These are phyloP conservation scores for Gallinago jamesoni DNA, from an alignment of 2,113 vertebrate species.

Conservation along the genomic window DNA sequence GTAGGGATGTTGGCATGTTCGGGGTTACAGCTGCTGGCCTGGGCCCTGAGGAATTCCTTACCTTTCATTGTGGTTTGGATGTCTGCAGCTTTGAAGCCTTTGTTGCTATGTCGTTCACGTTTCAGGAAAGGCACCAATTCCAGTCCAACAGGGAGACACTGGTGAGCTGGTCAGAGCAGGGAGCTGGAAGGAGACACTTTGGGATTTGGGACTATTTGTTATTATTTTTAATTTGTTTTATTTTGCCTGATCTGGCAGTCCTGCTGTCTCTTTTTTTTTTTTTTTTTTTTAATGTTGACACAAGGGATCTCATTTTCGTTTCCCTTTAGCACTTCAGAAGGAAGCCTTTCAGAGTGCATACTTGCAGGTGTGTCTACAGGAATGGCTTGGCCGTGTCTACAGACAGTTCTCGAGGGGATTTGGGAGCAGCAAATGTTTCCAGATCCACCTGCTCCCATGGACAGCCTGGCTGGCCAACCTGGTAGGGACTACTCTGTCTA, in stretches of 20 bases:
- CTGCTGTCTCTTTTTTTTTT: neutral
- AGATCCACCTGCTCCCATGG: neutral
- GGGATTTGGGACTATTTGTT: neutral
- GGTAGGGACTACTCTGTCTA: neutral
- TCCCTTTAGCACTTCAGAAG: no score
- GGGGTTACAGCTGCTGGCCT: neutral
- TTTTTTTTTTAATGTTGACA: neutral
- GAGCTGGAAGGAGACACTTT: neutral
- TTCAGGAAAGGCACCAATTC: neutral
- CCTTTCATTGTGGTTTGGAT: neutral
- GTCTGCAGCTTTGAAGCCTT: neutral
- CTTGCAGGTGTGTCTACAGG: neutral
- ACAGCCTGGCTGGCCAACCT: neutral
- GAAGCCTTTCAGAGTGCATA: no score
- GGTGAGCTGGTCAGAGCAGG: neutral
- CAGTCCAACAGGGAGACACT: neutral
- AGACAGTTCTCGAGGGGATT: neutral
- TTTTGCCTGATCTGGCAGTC: neutral
- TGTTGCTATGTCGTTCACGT: neutral
- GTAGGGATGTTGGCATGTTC: neutral
- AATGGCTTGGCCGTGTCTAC: rapidly evolving
- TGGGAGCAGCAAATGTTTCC: neutral
- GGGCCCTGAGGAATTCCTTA: neutral
- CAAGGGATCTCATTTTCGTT: neutral
- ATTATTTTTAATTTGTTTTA: neutral